Evolutionary conservation across 2,797 vertebrate species (phyloP).

Genomic region (Sarcophilus harrisii): DNA sequence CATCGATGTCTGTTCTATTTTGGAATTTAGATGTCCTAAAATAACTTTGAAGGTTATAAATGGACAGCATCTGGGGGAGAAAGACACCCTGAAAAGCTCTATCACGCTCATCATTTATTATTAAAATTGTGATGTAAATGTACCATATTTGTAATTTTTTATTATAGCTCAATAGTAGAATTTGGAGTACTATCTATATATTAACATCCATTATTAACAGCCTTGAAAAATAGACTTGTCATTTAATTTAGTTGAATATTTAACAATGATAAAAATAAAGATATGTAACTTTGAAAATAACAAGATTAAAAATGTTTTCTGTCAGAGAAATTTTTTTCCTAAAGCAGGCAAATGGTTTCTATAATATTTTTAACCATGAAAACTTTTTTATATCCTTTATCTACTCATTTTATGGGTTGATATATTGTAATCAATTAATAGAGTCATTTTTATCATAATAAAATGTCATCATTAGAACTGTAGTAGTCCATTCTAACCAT

Average conservation of each 20-base stretch:
- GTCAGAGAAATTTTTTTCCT: background rate
- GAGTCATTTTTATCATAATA: constrained; percentile 80
- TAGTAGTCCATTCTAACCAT: constrained; percentile 69
- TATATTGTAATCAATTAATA: constrained; percentile 79
- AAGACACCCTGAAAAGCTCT: constrained; percentile 56
- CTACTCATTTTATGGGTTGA: constrained; percentile 70
- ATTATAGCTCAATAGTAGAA: constrained; percentile 58
- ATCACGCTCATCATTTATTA: constrained; percentile 58
- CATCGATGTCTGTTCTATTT: constrained; percentile 74
- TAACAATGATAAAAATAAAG: constrained; percentile 56
- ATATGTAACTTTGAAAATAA: constrained; percentile 46
- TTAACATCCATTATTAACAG: constrained; percentile 39
- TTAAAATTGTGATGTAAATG: constrained; percentile 63
- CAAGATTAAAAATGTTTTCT: constrained; percentile 41
- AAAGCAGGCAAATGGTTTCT: constrained; percentile 50
- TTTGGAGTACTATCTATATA: constrained; percentile 58
- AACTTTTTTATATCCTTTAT: constrained; percentile 64
- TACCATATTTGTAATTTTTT: constrained; percentile 56
- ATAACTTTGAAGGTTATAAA: constrained; percentile 74
- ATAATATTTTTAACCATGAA: constrained; percentile 39
- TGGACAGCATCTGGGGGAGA: constrained; percentile 37
- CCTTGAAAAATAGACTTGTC: constrained; percentile 46
- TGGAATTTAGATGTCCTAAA: constrained; percentile 75
- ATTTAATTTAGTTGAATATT: constrained; percentile 51
- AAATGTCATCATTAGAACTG: constrained; percentile 73